Evolutionary conservation across 2,888 invertebrate species (phyloP), one percentile per base, ranked within the genome.

Genomic region (Dynastes tityus): DNA sequence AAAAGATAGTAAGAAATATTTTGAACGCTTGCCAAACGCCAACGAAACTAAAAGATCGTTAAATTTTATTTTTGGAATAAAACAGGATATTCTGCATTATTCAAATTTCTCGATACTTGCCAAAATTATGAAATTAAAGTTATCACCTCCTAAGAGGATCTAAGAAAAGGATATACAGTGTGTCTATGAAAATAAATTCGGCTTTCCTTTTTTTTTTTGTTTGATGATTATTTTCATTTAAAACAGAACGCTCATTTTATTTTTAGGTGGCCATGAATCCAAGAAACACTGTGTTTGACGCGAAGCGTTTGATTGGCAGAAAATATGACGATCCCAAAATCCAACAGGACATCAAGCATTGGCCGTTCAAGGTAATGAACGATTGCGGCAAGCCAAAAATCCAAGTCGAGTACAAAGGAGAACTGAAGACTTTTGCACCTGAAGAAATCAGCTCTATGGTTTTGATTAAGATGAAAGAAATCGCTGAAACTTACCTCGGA

Each of bases 391-490:
- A 93, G 85, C 94, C 95, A 0, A 95, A 94, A 89, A 94, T 97
- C 81, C 89, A 92, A 83, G 92, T 94, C 0, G 92, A 94, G 85
- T 94, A 93, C 85, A 94, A 94, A 86, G 94, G 94, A 1, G 94
- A 96, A 85, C 88, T 88, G 32, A 96, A 95, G 87, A 91, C 89
- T 64, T 96, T 96, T 86, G 92, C 94, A 1, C 95, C 96, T 0
- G 96, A 96, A 89, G 96, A 96, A 90, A 91, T 96, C 82, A 95
- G 95, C 55, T 95, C 95, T 0, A 96, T 96, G 96, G 94, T 96
- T 37, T 89, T 96, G 77, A 92, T 92, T 49, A 96, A 96, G 90
- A 97, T 96, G 96, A 94, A 93, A 85, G 94, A 95, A 88, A 93
- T 92, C 8, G 95, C 95, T 5, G 95, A 95, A 85, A 92, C 93